Evolutionary conservation across 1,140 invertebrate species (phyloP), one percentile per base, ranked within the genome.

Genomic region (Adelges cooleyi): DNA sequence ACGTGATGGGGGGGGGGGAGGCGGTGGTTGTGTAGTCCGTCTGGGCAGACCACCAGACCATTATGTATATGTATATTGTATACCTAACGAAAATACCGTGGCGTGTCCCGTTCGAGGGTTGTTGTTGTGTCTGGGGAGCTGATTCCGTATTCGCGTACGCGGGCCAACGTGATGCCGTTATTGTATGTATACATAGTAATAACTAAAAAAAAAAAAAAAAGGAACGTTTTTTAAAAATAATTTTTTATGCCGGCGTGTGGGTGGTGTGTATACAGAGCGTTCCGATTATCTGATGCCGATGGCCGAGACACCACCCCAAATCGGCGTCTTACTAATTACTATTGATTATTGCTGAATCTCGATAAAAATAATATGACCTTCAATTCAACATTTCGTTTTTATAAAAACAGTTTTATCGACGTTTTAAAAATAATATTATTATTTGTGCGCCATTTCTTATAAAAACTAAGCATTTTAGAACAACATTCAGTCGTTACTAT

Each of bases 41-140:
- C 56, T 62, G 25, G 56, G 40, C 53, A 42, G 53, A 27, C 53
- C n/a, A n/a, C n/a, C n/a, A 5, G 53, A 59, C 6, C 36, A 6
- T 6, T 38, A 38, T 38, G 13, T n/a, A 38, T 38, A 13, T 13
- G 36, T 13, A 13, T 38, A 6, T 6, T 38, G 25, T 59, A 27
- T 48, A 62, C 23, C 42, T 29, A 33, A 33, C 29, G 11, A 33
- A 62, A 62, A 62, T 29, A 46, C 38, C 56, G 10, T 44, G 38
- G 42, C 56, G 18, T 62, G 56, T 62, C 56, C 56, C 56, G 56
- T 62, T 62, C 18, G 56, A 62, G 56, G 56, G 56, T 62, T 46
- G 56, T 44, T 8, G 40, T 62, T 62, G 20, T 48, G 56, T 62
- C 40, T 62, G 5, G 8, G 56, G 56, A 25, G 6, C 56, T 42